A percentile compares a stretch with the other conserved stretches of the same genome.
These are phyloP conservation scores for Cepaea hortensis DNA, from an alignment of 2,888 invertebrate species.

Conservation along the genomic window DNA sequence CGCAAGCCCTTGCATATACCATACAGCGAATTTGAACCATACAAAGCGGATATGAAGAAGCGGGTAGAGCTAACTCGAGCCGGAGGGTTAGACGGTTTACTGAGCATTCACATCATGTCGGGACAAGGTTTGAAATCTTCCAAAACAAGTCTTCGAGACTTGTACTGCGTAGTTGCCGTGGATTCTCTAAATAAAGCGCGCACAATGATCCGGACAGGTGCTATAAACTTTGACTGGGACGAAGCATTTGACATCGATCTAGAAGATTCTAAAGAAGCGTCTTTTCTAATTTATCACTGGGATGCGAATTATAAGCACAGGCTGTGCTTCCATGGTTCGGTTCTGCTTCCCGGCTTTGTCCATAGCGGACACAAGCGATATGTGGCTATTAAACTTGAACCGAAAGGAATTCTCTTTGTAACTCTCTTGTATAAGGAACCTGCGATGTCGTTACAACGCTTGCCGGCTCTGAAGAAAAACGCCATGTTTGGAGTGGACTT, in stretches of 20 bases:
- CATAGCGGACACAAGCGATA: conserved; percentile 71
- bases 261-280: conserved; percentile 94
- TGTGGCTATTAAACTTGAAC: conserved; percentile 92
- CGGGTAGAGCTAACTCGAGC: conserved; percentile 63
- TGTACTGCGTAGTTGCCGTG: conserved; percentile 98
- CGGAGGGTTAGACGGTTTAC: conserved; percentile 69
- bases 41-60: conserved; percentile 69
- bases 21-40: conserved; percentile 73
- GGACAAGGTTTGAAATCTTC: conserved; percentile 77
- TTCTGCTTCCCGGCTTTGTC: conserved; percentile 75
- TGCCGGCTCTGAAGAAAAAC: conserved; percentile 75
- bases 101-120: conserved; percentile 76
- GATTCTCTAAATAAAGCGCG: conserved; percentile 96
- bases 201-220: conserved; percentile 95
- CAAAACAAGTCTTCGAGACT: conserved; percentile 80
- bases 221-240: conserved; percentile 98
- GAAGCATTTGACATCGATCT: conserved; percentile 98
- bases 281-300: conserved; percentile 98
- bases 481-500: conserved; percentile 80
- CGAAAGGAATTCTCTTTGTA: conserved; percentile 84
- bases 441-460: conserved; percentile 87
- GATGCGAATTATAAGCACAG: conserved; percentile 98
- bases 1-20: conserved; percentile 74
- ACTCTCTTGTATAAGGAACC: conserved; percentile 81
- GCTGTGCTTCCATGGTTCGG: conserved; percentile 85